These are phyloP conservation scores for Valencia hispanica DNA, from an alignment of 2,797 vertebrate genomes.

Conservation along the genomic window DNA sequence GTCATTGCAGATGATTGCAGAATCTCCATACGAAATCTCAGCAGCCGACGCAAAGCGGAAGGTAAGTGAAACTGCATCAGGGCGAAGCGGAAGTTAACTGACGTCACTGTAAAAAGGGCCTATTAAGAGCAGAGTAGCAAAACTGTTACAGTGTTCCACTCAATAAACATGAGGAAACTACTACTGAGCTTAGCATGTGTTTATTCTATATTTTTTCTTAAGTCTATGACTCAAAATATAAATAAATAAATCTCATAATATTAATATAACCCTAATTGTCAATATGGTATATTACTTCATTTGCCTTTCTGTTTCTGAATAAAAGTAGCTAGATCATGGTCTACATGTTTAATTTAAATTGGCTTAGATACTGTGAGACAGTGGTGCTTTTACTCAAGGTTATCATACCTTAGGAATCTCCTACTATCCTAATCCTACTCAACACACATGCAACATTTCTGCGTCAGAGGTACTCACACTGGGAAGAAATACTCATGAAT, in stretches of 20 bases:
- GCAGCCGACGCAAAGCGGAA: no score
- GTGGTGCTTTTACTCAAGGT: background rate
- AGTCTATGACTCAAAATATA: background rate
- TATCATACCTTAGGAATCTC: background rate
- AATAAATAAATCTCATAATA: background rate
- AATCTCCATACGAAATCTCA: no score
- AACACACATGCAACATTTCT: background rate
- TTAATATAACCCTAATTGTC: background rate
- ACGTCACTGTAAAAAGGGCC: no score
- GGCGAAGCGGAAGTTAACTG: no score
- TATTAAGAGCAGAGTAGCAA: background rate
- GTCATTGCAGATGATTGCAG: no score
- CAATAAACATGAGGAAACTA: background rate
- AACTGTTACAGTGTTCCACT: no score
- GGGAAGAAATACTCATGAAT: background rate
- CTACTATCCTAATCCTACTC: background rate
- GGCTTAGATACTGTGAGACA: background rate
- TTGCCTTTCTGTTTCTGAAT: background rate
- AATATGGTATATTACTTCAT: background rate
- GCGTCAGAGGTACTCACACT: background rate
- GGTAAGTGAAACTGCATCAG: no score
- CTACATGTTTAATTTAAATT: background rate
- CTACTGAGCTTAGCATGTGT: no score
- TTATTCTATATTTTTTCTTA: background rate
- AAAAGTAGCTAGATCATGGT: background rate